phyloP scores from a whole-genome alignment of 2,113 vertebrate species.

The Nyctereutes procyonoides region DNA sequence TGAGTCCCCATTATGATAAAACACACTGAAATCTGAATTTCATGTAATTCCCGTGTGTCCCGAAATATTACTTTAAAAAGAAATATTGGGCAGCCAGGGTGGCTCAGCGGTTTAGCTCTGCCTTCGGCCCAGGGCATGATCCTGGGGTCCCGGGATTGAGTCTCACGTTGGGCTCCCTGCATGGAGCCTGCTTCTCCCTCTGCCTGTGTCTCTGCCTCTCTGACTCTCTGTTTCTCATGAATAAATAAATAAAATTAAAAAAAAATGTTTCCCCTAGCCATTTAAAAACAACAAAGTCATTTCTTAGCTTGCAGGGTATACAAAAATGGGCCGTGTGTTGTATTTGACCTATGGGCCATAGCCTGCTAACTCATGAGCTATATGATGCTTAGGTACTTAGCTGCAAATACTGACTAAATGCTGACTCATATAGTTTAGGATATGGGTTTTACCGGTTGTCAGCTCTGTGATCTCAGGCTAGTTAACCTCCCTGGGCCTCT shows the following conservation, averaged over 20 bases:
- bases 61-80: neutral
- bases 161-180: no score
- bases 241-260: no score
- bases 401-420: neutral
- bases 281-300: conserved; percentile 17
- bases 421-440: neutral
- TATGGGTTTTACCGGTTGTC: neutral
- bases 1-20: neutral
- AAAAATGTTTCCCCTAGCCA: neutral
- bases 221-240: no score
- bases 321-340: neutral
- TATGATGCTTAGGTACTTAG: neutral
- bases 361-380: neutral
- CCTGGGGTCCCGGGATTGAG: no score
- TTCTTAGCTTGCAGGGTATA: neutral
- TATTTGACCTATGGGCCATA: neutral
- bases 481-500: neutral
- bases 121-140: no score
- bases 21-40: neutral
- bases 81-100: no score
- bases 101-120: no score
- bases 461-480: neutral
- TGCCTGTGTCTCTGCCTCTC: no score
- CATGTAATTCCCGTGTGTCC: neutral
- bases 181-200: no score